Conservation (phyloP, 2,113 vertebrate species). For the Grammomys dolichurus region DNA sequence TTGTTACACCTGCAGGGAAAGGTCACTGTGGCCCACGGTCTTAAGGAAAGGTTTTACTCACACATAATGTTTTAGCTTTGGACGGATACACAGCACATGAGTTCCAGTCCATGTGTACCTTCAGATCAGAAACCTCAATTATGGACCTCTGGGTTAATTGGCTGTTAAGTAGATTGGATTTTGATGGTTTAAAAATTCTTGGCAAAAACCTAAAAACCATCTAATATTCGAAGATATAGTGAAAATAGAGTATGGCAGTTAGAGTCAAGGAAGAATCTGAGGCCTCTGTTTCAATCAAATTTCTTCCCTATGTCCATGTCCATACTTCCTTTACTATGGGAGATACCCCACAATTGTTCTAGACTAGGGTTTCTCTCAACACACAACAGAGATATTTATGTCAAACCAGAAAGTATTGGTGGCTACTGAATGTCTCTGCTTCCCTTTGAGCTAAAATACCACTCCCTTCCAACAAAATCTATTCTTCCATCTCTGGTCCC, state of each 20-base stretch:
- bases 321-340: background rate
- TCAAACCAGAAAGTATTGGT: constrained; percentile 17
- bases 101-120: constrained; percentile 50
- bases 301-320: background rate
- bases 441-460: constrained; percentile 52
- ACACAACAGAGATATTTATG: constrained; percentile 40
- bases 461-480: background rate
- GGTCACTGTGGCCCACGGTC: constrained; percentile 49
- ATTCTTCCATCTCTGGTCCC: background rate
- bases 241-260: constrained; percentile 36
- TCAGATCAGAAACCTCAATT: background rate
- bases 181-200: constrained; percentile 68
- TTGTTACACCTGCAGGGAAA: constrained; percentile 49
- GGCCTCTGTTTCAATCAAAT: background rate
- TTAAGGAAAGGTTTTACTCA: constrained; percentile 60
- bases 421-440: constrained; percentile 5
- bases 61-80: constrained; percentile 40
- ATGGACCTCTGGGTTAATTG: constrained; percentile 61
- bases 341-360: background rate
- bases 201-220: constrained; percentile 56
- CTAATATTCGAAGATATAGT: constrained; percentile 56
- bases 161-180: constrained; percentile 67
- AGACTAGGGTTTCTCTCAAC: background rate
- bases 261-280: constrained; percentile 24
- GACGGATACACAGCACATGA: background rate